Evolutionary conservation across 2,113 vertebrate species (phyloP).

Genomic region (Cyprinodon variegatus): DNA sequence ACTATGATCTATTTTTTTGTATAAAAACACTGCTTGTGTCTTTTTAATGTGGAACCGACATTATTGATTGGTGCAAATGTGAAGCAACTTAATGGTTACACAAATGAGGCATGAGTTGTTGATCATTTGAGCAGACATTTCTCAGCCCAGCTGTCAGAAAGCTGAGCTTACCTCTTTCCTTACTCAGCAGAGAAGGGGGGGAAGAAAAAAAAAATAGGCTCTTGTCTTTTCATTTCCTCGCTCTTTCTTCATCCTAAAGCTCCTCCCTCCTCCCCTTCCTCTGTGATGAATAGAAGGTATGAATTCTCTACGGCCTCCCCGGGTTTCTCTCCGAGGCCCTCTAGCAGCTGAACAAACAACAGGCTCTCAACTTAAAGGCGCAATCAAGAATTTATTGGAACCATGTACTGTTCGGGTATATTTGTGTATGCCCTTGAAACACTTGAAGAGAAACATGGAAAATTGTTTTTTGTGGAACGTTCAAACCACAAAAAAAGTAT

Average conservation of each 20-base stretch:
- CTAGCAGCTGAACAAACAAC: constrained; percentile 84
- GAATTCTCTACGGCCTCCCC: constrained; percentile 79
- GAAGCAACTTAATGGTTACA: constrained; percentile 21
- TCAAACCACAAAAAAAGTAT: constrained; percentile 41
- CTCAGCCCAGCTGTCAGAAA: constrained; percentile 70
- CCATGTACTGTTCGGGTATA: constrained; percentile 51
- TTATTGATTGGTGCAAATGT: constrained; percentile 16
- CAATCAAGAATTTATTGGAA: constrained; percentile 74
- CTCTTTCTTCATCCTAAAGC: constrained; percentile 57
- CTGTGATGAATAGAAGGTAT: constrained; percentile 81
- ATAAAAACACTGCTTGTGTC: not conserved
- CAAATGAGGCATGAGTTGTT: constrained; percentile 39
- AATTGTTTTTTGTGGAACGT: constrained; percentile 41
- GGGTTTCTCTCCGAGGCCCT: constrained; percentile 74
- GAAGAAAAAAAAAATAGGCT: constrained; percentile 30
- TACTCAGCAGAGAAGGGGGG: constrained; percentile 69
- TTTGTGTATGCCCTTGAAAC: constrained; percentile 57
- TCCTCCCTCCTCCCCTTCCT: constrained; percentile 15
- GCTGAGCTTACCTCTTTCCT: constrained; percentile 64
- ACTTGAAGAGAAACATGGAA: constrained; percentile 48
- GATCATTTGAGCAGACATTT: constrained; percentile 58
- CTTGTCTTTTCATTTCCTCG: constrained; percentile 74
- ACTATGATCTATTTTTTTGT: not conserved
- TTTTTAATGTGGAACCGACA: not conserved
- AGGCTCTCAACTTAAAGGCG: constrained; percentile 64